A percentile compares a stretch with the other conserved stretches of the same genome.
Conservation (phyloP, 2,888 invertebrate species). For the Leucozona laternaria region DNA sequence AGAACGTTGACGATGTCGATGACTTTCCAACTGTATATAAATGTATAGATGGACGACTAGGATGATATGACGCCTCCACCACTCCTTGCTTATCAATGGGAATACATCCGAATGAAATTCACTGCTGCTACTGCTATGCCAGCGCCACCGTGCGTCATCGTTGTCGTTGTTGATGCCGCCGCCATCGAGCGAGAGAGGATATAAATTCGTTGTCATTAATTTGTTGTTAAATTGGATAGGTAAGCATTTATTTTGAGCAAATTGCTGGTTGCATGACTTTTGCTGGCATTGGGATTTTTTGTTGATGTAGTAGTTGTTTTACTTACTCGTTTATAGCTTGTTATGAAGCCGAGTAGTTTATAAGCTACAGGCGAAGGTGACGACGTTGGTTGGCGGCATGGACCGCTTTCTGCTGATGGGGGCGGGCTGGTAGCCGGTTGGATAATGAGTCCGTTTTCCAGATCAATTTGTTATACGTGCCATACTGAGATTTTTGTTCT, state of each 20-base stretch:
- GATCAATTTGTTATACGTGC: constrained; percentile 75
- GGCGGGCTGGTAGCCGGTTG: constrained; percentile 70
- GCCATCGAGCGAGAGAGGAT: constrained; percentile 52
- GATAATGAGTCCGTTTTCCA: constrained; percentile 73
- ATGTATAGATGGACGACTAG: constrained; percentile 16
- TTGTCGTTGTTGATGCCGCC: constrained; percentile 2
- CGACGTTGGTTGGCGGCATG: constrained; percentile 26
- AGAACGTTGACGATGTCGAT: constrained; percentile 72
- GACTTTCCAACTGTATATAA: constrained; percentile 56
- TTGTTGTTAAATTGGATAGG: constrained; percentile 79
- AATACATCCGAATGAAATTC: constrained; percentile 39
- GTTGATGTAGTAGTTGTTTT: constrained; percentile 18
- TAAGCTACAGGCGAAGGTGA: constrained; percentile 15
- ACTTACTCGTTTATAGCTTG: constrained; percentile 29
- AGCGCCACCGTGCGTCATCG: constrained; percentile 49
- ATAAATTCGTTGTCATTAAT: constrained; percentile 78
- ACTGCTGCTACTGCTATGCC: constrained; percentile 24
- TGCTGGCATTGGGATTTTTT: constrained; percentile 65
- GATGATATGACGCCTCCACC: constrained; percentile 51
- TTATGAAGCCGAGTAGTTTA: constrained; percentile 20
- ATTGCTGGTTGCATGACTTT: constrained; percentile 75
- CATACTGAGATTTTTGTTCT: constrained; percentile 60
- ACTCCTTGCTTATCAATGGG: constrained; percentile 52
- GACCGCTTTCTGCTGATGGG: constrained; percentile 52
- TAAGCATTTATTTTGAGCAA: constrained; percentile 77